phyloP scores from a whole-genome alignment of 2,797 vertebrate species.

The Myiotriccus ornatus region DNA sequence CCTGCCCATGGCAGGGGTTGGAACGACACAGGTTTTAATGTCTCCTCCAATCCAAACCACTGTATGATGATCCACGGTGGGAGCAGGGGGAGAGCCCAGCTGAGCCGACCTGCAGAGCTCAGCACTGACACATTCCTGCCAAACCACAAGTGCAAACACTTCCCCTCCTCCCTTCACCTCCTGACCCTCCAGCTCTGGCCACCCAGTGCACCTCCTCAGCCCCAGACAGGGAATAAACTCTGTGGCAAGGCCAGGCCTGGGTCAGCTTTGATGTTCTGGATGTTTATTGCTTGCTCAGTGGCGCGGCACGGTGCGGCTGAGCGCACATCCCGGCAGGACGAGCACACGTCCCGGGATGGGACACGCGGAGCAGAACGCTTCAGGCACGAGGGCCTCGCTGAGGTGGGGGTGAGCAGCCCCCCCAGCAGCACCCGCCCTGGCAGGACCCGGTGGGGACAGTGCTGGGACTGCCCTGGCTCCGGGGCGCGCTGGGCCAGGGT shows the following conservation, averaged over 20 bases:
- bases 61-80: fast-evolving
- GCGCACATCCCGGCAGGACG: background rate
- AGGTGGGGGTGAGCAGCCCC: background rate
- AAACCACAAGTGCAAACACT: background rate
- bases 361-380: background rate
- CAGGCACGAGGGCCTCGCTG: fast-evolving
- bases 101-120: background rate
- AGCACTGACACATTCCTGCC: background rate
- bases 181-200: background rate
- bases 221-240: background rate
- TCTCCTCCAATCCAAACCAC: background rate
- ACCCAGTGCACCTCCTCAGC: background rate
- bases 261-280: background rate
- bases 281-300: constrained; percentile 46
- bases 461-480: background rate
- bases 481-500: background rate
- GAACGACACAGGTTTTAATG: background rate
- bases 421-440: background rate
- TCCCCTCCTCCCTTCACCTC: background rate
- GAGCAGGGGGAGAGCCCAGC: background rate
- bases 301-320: background rate
- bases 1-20: background rate
- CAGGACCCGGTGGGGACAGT: background rate
- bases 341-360: background rate
- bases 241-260: background rate